Evolutionary conservation across 2,888 invertebrate genomes (phyloP).

Genomic region (Chymomyza fuscimana): DNA sequence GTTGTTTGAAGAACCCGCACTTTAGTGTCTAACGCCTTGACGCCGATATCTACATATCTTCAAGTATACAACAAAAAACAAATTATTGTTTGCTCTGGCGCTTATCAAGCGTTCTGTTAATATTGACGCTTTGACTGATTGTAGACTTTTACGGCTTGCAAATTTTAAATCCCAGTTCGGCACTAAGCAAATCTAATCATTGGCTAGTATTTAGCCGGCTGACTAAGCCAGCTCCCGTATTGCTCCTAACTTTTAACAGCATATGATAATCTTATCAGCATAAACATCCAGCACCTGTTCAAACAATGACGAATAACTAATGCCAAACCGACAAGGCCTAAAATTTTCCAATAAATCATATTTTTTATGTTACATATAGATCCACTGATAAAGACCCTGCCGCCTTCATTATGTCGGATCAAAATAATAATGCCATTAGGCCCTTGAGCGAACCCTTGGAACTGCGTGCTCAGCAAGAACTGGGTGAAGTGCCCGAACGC

Average conservation of each 20-base stretch:
- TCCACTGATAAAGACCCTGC: neutral
- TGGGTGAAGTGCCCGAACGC: slow-evolving; percentile 81
- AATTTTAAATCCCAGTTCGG: neutral
- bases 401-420: slow-evolving; percentile 42
- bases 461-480: slow-evolving; percentile 79
- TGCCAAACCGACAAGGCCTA: neutral
- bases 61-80: neutral
- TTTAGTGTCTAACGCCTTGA: neutral
- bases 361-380: slow-evolving; percentile 27
- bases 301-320: neutral
- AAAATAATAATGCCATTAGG: slow-evolving; percentile 54
- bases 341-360: slow-evolving; percentile 51
- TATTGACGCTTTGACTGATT: neutral
- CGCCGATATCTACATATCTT: neutral
- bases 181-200: neutral
- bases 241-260: neutral
- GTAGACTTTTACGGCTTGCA: neutral
- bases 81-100: neutral
- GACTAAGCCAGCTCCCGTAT: neutral
- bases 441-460: slow-evolving; percentile 70
- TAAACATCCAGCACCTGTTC: neutral
- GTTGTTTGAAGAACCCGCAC: no score
- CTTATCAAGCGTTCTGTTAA: neutral
- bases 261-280: neutral
- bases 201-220: neutral